Base-by-base conservation (phyloP, 35 echinoderm and acorn worm species). In the Diadema setosum region DNA sequence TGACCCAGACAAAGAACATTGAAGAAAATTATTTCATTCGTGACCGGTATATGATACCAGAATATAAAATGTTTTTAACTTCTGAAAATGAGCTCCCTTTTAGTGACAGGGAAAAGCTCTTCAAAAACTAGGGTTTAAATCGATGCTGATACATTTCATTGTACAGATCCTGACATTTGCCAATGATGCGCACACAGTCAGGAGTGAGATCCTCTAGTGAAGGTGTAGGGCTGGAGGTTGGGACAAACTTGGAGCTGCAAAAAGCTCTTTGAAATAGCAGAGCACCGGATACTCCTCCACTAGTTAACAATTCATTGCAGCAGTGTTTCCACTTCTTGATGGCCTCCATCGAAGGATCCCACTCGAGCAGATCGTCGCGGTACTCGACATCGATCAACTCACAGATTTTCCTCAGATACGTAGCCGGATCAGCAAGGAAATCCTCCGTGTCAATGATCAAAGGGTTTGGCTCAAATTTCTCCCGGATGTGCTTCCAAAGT, bases 361-460 rank as follows among this genome's bases (percentile, higher is more conserved):
- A 83, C 39, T 83, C 25, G 6, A 83, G 39, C 25, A 83, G 45
- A 2, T 48, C 45, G 48, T 83, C 81, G 3, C 30, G 45, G 57
- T 83, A 83, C 81, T 83, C 81, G 2, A 83, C 27, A 8, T 42
- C 81, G 18, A 48, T 42, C 9, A 59, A 43, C 46, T 83, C 45
- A 59, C 81, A 83, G 46, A 56, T 56, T 45, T 83, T 83, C 81
- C 57, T 48, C 40, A 83, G 25, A 30, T 31, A 56, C 1, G 81
- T 24, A 5, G 18, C 8, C 27, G 81, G 81, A 36, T 83, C 40
- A 37, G 45, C 30, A 43, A 83, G 40, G 25, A 83, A 42, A 23
- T 83, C 81, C 34, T 83, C 81, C 11, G 81, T 59, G n/a, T 83
- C 81, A 12, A 83, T 83, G 45, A 83, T 39, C 29, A 83, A 17